Evolutionary conservation across 1,140 invertebrate genomes (phyloP), one percentile per base, ranked within the genome.

Genomic region (Lanistes nyassanus): DNA sequence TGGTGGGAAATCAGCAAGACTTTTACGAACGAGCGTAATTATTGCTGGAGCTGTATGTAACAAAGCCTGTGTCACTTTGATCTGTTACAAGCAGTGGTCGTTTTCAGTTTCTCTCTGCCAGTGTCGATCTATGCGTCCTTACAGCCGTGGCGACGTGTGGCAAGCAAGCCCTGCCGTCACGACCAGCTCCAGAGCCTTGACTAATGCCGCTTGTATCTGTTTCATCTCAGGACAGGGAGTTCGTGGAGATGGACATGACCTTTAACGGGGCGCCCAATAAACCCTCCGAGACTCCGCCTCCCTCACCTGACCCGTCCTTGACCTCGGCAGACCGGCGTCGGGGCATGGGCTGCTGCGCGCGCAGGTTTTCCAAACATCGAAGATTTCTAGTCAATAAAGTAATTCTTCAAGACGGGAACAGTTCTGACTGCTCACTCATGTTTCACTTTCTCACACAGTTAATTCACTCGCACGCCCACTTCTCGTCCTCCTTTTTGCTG

Each of bases 161-260:
- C 62, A 64, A 9, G 7, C 62, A 34, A 21, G 36, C 2, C 37
- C 31, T n/a, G 19, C 62, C 1, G 26, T 34, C 37, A 31, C 19
- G 19, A n/a, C 9, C 62, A 64, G n/a, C 2, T 5, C 31, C 23
- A 64, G 0, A 6, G 29, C 19, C 19, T 21, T 19, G 19, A 64
- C 51, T 21, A 56, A n/a, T 47, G 51, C 62, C n/a, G 26, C 26
- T 31, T 36, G 19, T 75, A 71, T 39, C 39, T 75, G 66, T 66
- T 66, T 74, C 82, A 80, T 90, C 90, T 60, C 92, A 98, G 96
- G 96, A 98, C 90, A 94, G 97, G 74, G 96, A 98, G 90, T 98
- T 98, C 90, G 95, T 98, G 75, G 97, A 98, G 90, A 93, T 98
- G 92, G 97, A 98, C 85, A 94, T 96, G 86, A 95, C 96, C 19